Evolutionary conservation across 2,888 invertebrate genomes (phyloP).

Genomic region (Melinaea menophilus): DNA sequence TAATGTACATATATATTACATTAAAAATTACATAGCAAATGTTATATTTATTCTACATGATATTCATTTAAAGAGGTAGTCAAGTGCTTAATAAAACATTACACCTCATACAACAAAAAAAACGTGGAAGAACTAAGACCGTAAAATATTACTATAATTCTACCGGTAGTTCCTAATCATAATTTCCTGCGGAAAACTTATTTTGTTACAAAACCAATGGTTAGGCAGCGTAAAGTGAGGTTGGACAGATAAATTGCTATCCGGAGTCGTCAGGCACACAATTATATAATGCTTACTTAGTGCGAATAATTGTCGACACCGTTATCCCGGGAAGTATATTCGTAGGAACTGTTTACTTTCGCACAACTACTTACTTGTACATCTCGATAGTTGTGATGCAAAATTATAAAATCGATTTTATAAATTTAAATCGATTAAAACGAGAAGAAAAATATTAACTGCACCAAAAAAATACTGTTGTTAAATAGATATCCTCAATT

Average conservation of each 20-base stretch:
- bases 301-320: slow-evolving; percentile 2
- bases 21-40: too few species aligned
- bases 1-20: too few species aligned
- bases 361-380: too few species aligned
- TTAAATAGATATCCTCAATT: too few species aligned
- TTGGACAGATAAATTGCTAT: slow-evolving; percentile 5
- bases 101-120: not conserved
- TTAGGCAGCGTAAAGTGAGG: not conserved
- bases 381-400: too few species aligned
- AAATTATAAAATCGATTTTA: not conserved
- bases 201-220: slow-evolving; percentile 4
- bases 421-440: too few species aligned
- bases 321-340: not conserved
- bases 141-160: slow-evolving; percentile 1
- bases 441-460: too few species aligned
- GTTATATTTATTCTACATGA: too few species aligned
- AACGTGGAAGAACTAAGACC: not conserved
- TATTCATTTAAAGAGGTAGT: too few species aligned
- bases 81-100: too few species aligned
- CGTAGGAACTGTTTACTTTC: not conserved
- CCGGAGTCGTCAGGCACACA: not conserved
- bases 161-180: not conserved
- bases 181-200: slow-evolving; percentile 6
- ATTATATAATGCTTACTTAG: slow-evolving; percentile 5
- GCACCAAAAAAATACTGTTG: too few species aligned